phyloP scores from a whole-genome alignment of 2,888 invertebrate genomes.

The Patella ulyssiponensis region DNA sequence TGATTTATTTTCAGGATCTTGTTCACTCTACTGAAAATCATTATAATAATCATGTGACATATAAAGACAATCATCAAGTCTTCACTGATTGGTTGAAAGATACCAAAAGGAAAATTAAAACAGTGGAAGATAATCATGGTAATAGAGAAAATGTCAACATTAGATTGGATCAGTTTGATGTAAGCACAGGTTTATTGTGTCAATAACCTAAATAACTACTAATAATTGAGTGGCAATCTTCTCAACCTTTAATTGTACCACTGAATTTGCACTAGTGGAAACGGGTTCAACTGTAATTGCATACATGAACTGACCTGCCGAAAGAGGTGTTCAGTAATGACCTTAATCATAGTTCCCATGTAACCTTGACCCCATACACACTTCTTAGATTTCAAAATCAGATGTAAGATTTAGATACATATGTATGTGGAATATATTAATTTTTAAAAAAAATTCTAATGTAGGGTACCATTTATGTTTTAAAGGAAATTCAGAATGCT shows the following conservation, averaged over 20 bases:
- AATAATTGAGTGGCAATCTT: no score
- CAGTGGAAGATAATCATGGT: constrained; percentile 86
- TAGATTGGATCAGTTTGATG: constrained; percentile 77
- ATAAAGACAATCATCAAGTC: constrained; percentile 91
- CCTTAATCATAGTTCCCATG: no score
- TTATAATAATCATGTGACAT: constrained; percentile 93
- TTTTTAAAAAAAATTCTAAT: background rate
- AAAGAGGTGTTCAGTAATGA: no score
- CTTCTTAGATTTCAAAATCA: constrained; percentile 54
- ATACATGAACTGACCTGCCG: no score
- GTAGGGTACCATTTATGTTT: constrained; percentile 56
- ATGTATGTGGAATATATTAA: background rate
- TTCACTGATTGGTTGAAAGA: constrained; percentile 94
- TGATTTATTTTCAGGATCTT: constrained; percentile 53
- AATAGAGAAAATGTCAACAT: constrained; percentile 87
- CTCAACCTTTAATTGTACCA: no score
- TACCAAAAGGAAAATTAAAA: constrained; percentile 86
- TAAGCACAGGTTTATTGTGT: constrained; percentile 66
- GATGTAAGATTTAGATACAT: background rate
- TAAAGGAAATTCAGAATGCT: constrained; percentile 90
- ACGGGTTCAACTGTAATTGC: no score
- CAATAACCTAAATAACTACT: no score
- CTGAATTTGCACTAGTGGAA: no score
- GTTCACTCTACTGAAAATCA: constrained; percentile 86
- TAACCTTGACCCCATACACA: no score